Conservation (phyloP, 2,888 invertebrate species). For the Folsomia candida region DNA sequence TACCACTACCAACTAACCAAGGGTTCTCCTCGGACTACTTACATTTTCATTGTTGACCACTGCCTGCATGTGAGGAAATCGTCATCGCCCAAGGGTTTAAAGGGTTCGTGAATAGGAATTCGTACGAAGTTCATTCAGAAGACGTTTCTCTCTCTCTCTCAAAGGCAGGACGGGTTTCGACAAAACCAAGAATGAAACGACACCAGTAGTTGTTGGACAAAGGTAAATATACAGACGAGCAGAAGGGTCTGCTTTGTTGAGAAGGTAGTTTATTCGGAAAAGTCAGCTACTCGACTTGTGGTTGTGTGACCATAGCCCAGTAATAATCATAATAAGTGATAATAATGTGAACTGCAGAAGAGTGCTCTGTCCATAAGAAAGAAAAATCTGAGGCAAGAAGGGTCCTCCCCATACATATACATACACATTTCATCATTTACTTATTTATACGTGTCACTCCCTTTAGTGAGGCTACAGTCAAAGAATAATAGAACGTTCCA, state of each 20-base stretch:
- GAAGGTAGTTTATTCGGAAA: too few relatives aligned
- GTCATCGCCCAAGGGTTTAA: slow-evolving; percentile 7
- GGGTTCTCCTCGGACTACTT: slow-evolving; percentile 24
- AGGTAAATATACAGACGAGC: neutral
- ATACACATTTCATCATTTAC: too few relatives aligned
- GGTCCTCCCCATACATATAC: too few relatives aligned
- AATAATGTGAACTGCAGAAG: neutral
- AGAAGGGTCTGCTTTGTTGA: neutral
- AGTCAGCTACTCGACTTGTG: neutral
- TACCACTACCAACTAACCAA: neutral
- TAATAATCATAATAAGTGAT: neutral
- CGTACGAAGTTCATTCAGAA: slow-evolving; percentile 13
- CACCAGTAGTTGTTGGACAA: neutral
- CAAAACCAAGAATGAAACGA: slow-evolving; percentile 1
- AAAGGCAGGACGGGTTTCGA: neutral
- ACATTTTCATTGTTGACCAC: neutral
- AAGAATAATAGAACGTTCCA: too few relatives aligned
- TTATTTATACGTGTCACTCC: too few relatives aligned
- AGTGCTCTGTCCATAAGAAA: too few relatives aligned
- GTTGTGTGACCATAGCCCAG: neutral
- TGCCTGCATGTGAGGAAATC: neutral
- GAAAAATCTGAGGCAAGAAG: too few relatives aligned
- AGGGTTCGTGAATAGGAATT: neutral
- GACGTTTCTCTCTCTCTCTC: slow-evolving; percentile 8
- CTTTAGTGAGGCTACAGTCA: too few relatives aligned